Evolutionary conservation across 92 coral and sea anemone genomes (phyloP), one percentile per base, ranked within the genome.

Genomic region (Siderastrea radians): DNA sequence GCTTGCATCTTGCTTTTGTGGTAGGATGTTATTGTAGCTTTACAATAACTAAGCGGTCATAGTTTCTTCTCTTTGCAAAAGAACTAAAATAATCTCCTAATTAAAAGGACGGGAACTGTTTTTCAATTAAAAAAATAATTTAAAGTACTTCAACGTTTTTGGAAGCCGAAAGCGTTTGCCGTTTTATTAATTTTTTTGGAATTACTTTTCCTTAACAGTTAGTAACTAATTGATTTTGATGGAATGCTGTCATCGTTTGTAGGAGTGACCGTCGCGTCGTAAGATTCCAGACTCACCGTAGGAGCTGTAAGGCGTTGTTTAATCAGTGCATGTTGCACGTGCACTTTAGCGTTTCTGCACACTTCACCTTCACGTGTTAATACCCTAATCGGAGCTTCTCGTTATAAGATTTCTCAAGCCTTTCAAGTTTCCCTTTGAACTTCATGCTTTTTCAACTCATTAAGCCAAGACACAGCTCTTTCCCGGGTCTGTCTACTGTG

Each of bases 261-360:
- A 80, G 84, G 84, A 53, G 19, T 49, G 16, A 9, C 6, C 84
- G 74, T 80, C 49, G 73, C 38, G 47, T 55, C 19, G 48, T 26
- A 51, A 5, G 61, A 38, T 43, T 65, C 51, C 61, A 65, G 64
- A 3, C 75, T 80, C 84, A 80, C 3, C 75, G 75, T 38, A 80
- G 72, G 52, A 80, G 84, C 84, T 80, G 84, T 80, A 65, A 66
- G 84, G 52, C 48, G 45, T 67, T 61, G 14, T 17, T 78, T 66
- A 48, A 17, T 78, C 47, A 17, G 59, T 66, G 45, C 16, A 4
- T 45, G 38, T 50, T 19, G 59, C 84, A 79, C 84, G 17, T 46
- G 74, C 84, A 79, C 73, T 48, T 12, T 48, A 38, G 4, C 13
- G 13, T 2, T 17, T 50, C 46, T 49, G 61, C 85, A 51, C 65